Percentiles rank a stretch among this genome's conserved stretches.
phyloP scores from a whole-genome alignment of 2,888 invertebrate genomes.

The Malacosoma neustria region DNA sequence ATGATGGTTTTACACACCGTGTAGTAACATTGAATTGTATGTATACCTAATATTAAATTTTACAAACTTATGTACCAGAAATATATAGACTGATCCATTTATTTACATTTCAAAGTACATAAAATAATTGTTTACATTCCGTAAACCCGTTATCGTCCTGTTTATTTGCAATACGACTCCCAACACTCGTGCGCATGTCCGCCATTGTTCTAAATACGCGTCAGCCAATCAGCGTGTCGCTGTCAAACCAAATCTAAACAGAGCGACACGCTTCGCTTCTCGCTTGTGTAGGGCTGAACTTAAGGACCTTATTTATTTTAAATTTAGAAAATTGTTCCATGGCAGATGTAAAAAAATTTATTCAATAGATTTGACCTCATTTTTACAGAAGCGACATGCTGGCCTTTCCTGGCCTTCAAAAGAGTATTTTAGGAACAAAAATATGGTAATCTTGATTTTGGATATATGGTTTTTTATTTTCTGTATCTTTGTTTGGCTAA shows the following conservation, averaged over 20 bases:
- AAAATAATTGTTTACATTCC: slow-evolving; percentile 5
- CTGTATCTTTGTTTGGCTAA: too few species aligned
- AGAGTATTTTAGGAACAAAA: not conserved
- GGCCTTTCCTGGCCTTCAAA: not conserved
- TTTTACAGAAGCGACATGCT: not conserved
- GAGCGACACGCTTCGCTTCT: slow-evolving; percentile 19
- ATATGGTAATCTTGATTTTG: too few species aligned
- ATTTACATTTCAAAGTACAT: not conserved
- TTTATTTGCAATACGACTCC: slow-evolving; percentile 3
- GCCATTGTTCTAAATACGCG: slow-evolving; percentile 48
- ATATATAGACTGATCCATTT: not conserved
- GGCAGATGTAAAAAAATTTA: too few species aligned
- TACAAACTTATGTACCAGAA: too few species aligned
- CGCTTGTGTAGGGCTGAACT: slow-evolving; percentile 12
- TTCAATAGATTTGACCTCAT: too few species aligned
- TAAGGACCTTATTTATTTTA: too few species aligned
- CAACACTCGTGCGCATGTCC: slow-evolving; percentile 15
- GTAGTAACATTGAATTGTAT: too few species aligned
- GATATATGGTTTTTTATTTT: too few species aligned
- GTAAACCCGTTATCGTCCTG: slow-evolving; percentile 4
- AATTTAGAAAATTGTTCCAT: too few species aligned
- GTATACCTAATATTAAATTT: too few species aligned
- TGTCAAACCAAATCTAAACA: slow-evolving; percentile 15
- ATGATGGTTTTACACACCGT: too few species aligned
- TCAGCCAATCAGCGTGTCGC: slow-evolving; percentile 36